Percentiles rank a stretch among this genome's conserved stretches.
These are phyloP conservation scores for Acrobasis suavella DNA, from an alignment of 2,888 invertebrate species.

Conservation along the genomic window DNA sequence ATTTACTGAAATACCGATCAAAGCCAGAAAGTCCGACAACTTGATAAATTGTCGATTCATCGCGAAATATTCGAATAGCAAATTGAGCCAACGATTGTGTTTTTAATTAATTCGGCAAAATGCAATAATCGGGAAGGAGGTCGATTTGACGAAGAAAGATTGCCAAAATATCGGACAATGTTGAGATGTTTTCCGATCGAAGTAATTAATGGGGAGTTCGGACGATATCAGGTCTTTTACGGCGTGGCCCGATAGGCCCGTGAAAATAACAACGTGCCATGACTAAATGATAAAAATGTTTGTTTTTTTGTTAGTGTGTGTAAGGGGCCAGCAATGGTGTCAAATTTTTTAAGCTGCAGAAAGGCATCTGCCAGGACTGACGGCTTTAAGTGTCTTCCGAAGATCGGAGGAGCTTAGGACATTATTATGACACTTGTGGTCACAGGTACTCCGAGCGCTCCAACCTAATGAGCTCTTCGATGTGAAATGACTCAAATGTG, in stretches of 20 bases:
- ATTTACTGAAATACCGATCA: background rate
- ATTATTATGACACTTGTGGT: too few species aligned
- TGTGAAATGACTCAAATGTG: too few species aligned
- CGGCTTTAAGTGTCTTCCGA: too few species aligned
- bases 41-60: slow-evolving; percentile 11
- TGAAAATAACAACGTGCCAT: too few species aligned
- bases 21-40: background rate
- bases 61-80: slow-evolving; percentile 6
- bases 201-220: slow-evolving; percentile 19
- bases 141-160: slow-evolving; percentile 17
- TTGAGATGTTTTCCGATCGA: slow-evolving; percentile 22
- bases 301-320: too few species aligned
- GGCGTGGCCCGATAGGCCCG: background rate
- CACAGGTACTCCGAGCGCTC: too few species aligned
- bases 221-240: slow-evolving; percentile 10
- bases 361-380: too few species aligned
- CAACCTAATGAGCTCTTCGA: too few species aligned
- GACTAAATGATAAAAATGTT: too few species aligned
- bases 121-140: slow-evolving; percentile 12
- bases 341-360: too few species aligned
- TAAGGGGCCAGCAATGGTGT: too few species aligned
- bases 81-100: slow-evolving; percentile 6
- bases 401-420: too few species aligned
- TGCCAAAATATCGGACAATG: slow-evolving; percentile 17
- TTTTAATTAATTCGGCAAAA: slow-evolving; percentile 15